Conservation (phyloP, 2,888 invertebrate species). For the Plebejus anna region DNA sequence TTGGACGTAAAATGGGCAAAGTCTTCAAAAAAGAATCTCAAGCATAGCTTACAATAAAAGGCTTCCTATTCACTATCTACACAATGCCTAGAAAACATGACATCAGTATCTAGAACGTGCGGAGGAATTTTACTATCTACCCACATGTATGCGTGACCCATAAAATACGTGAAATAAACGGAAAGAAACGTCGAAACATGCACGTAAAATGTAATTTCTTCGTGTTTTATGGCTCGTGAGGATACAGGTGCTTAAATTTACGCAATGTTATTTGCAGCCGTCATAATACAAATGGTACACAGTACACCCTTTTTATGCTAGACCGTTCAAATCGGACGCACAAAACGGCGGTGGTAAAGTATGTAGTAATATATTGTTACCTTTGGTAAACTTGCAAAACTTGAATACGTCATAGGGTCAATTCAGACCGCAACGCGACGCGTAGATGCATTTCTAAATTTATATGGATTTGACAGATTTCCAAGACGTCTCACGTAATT, state of each 20-base stretch:
- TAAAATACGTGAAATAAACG: slow-evolving; percentile 4
- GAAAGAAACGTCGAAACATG: not conserved
- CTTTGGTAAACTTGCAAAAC: no score
- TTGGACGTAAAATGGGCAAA: no score
- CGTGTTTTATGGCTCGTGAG: slow-evolving; percentile 7
- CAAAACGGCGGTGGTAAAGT: not conserved
- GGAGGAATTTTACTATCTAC: not conserved
- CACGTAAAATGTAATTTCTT: slow-evolving; percentile 10
- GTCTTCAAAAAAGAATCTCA: no score
- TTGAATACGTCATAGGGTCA: no score
- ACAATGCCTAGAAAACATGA: not conserved
- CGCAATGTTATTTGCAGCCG: not conserved
- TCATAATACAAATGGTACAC: not conserved
- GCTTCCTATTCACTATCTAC: not conserved
- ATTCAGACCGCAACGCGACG: no score
- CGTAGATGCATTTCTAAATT: no score
- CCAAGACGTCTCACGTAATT: no score
- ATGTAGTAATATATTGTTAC: no score
- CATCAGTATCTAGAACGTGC: not conserved
- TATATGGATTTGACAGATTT: no score
- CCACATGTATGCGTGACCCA: not conserved
- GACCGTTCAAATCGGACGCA: no score
- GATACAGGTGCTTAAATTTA: slow-evolving; percentile 16
- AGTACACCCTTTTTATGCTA: not conserved
- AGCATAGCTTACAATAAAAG: not conserved